Evolutionary conservation across 2,113 vertebrate species (phyloP).

Genomic region (Climacteris rufus): DNA sequence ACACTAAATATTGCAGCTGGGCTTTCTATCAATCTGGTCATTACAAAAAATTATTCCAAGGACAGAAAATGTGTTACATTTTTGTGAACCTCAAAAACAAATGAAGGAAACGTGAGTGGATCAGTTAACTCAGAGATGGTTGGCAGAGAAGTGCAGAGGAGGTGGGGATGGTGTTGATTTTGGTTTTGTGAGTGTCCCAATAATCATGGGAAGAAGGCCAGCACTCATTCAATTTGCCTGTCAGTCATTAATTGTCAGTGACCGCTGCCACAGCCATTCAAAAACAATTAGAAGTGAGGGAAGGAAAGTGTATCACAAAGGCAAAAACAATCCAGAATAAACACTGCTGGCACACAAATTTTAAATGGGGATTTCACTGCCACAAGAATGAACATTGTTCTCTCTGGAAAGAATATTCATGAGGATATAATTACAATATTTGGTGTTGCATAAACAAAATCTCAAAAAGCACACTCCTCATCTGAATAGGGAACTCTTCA

Average conservation of each 20-base stretch:
- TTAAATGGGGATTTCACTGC: neutral
- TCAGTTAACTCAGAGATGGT: neutral
- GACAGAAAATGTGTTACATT: neutral
- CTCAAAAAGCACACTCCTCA: neutral
- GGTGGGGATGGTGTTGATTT: neutral
- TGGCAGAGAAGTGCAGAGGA: neutral
- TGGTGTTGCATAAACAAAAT: constrained; percentile 29
- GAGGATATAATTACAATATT: constrained; percentile 22
- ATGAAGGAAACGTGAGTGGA: neutral
- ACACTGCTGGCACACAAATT: neutral
- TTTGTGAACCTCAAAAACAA: neutral
- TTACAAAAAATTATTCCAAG: neutral
- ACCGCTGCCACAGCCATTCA: neutral
- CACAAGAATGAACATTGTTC: neutral
- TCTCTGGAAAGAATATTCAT: neutral
- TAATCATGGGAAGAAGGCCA: neutral
- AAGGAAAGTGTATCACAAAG: neutral
- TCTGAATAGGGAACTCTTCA: neutral
- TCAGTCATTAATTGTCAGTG: neutral
- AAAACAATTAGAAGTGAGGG: neutral
- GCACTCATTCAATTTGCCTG: neutral
- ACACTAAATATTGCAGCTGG: neutral
- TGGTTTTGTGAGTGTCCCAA: neutral
- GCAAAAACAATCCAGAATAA: neutral
- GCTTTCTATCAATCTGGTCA: neutral